A percentile compares a stretch with the other conserved stretches of the same genome.
Conservation (phyloP, 2,888 invertebrate species). For the Lordiphosa fenestrarum region DNA sequence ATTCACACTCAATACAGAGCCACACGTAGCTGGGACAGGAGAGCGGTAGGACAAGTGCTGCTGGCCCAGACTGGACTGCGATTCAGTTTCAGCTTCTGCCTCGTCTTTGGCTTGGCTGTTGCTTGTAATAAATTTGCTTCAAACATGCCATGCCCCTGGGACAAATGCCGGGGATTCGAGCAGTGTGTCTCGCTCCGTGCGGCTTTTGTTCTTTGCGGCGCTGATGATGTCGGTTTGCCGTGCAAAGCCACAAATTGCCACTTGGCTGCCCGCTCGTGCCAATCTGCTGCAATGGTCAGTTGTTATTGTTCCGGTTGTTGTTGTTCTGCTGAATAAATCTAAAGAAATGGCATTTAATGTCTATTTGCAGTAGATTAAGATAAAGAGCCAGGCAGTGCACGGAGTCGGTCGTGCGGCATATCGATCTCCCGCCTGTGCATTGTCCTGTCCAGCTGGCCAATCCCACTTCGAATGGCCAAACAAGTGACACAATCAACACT, state of each 20-base stretch:
- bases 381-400: slow-evolving; percentile 61
- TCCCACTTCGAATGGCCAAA: slow-evolving; percentile 58
- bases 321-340: slow-evolving; percentile 66
- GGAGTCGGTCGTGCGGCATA: slow-evolving; percentile 59
- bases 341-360: slow-evolving; percentile 76
- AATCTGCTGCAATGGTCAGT: slow-evolving; percentile 59
- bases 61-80: slow-evolving; percentile 65
- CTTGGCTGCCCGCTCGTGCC: slow-evolving; percentile 71
- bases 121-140: slow-evolving; percentile 74
- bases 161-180: slow-evolving; percentile 61
- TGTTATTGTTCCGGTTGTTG: slow-evolving; percentile 33
- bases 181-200: slow-evolving; percentile 2
- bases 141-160: slow-evolving; percentile 72
- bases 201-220: slow-evolving; percentile 67
- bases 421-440: slow-evolving; percentile 58
- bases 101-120: slow-evolving; percentile 48
- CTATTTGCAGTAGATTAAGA: slow-evolving; percentile 76
- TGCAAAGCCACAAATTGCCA: slow-evolving; percentile 74
- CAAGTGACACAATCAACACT: slow-evolving; percentile 75
- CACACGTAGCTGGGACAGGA: slow-evolving; percentile 49
- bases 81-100: slow-evolving; percentile 12
- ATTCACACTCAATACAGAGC: slow-evolving; percentile 66
- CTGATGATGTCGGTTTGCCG: slow-evolving; percentile 74
- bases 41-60: slow-evolving; percentile 49
- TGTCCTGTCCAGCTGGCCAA: slow-evolving; percentile 41